phyloP scores from a whole-genome alignment of 1,140 invertebrate species.

The Platyscapa corneri region DNA sequence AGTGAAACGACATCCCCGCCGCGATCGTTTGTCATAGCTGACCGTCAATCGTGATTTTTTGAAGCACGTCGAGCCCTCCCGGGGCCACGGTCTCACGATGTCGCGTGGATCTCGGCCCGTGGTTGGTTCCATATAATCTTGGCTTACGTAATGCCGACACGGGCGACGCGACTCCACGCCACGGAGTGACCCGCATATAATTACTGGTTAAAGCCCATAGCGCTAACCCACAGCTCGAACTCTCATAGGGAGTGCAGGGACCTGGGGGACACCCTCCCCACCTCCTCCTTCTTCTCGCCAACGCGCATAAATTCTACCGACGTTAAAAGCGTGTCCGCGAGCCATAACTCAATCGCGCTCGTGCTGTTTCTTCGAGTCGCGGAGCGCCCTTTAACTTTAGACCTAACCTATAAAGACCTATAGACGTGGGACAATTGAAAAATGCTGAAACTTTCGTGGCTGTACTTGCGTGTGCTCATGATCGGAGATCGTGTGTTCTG shows the following conservation, averaged over 20 bases:
- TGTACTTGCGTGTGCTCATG: background rate
- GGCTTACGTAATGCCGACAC: constrained; percentile 27
- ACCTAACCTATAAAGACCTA: constrained; percentile 14
- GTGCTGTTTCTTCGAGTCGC: constrained; percentile 1
- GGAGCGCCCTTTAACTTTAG: constrained; percentile 4
- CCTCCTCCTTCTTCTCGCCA: background rate
- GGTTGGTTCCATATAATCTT: background rate
- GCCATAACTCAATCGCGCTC: constrained; percentile 37
- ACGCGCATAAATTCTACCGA: constrained; percentile 41
- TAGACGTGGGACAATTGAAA: background rate
- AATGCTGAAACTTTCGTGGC: background rate
- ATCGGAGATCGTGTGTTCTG: background rate
- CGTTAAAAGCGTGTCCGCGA: constrained; percentile 46
- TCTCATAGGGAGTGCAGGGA: background rate
- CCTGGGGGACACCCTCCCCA: too few species aligned
- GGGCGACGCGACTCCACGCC: background rate
- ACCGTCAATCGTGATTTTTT: background rate
- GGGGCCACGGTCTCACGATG: background rate
- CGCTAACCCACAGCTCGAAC: background rate
- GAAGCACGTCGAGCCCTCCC: background rate
- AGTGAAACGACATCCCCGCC: background rate
- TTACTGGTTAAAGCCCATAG: constrained; percentile 19
- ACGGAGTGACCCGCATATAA: constrained; percentile 40
- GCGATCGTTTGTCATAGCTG: background rate
- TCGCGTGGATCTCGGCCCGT: background rate